These are phyloP conservation scores for Nothobranchius kuhntae DNA, from an alignment of 2,113 vertebrate genomes.

Conservation along the genomic window DNA sequence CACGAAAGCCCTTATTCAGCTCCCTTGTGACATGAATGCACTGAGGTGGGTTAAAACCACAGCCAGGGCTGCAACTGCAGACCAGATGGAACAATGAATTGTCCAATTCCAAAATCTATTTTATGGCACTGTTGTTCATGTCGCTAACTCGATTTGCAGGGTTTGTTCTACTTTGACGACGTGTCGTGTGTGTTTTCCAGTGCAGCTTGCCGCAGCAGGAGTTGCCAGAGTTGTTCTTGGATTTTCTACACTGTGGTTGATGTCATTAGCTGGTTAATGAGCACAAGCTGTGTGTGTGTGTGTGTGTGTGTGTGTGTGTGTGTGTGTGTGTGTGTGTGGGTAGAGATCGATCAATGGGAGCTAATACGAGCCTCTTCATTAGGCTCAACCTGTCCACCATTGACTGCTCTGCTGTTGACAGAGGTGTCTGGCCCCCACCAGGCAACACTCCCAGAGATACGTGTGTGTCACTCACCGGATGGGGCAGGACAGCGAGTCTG, in stretches of 20 bases:
- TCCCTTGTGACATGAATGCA: constrained; percentile 12
- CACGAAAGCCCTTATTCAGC: constrained; percentile 43
- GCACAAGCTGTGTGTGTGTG: constrained; percentile 39
- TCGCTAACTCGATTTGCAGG: background rate
- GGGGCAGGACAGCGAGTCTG: constrained; percentile 7
- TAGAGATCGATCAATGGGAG: constrained; percentile 54
- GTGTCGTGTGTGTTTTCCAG: background rate
- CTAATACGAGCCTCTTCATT: constrained; percentile 70
- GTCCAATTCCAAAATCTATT: background rate
- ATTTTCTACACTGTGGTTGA: constrained; percentile 24
- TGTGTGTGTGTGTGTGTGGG: constrained; percentile 25
- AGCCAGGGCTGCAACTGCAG: background rate
- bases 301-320: too few relatives aligned
- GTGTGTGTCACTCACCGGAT: constrained; percentile 45
- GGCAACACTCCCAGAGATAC: constrained; percentile 9
- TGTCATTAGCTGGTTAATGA: constrained; percentile 74
- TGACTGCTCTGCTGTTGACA: constrained; percentile 57
- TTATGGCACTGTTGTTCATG: background rate
- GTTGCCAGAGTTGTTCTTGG: constrained; percentile 13
- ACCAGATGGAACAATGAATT: constrained; percentile 22
- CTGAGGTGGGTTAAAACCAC: constrained; percentile 23
- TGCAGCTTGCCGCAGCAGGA: background rate
- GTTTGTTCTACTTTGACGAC: background rate
- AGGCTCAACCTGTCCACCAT: constrained; percentile 52
- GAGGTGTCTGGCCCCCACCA: constrained; percentile 15